Conservation (phyloP, 2,888 invertebrate genomes). For the Drosophila paranaensis region DNA sequence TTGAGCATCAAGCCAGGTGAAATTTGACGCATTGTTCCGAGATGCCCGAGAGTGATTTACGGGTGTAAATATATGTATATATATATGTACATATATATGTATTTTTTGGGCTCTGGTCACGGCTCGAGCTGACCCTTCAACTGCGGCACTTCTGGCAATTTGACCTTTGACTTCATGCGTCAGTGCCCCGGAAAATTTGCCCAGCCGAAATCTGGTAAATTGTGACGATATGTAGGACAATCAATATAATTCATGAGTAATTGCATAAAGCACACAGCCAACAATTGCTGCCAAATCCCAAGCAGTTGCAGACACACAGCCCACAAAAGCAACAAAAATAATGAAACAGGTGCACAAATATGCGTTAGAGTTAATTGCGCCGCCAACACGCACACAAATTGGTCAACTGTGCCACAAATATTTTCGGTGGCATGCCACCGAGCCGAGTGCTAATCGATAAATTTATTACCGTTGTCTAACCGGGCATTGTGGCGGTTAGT, state of each 20-base stretch:
- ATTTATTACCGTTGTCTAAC: slow-evolving; percentile 62
- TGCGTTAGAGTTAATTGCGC: slow-evolving; percentile 61
- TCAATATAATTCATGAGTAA: slow-evolving; percentile 72
- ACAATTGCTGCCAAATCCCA: slow-evolving; percentile 63
- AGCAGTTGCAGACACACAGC: slow-evolving; percentile 8
- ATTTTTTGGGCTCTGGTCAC: slow-evolving; percentile 45
- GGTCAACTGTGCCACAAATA: slow-evolving; percentile 47
- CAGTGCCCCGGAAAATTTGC: slow-evolving; percentile 46
- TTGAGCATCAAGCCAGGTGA: slow-evolving; percentile 70
- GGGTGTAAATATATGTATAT: slow-evolving; percentile 25
- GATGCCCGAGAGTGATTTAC: slow-evolving; percentile 10
- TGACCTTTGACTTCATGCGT: slow-evolving; percentile 80
- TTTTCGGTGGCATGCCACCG: slow-evolving; percentile 37
- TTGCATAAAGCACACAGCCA: slow-evolving; percentile 51
- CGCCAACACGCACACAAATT: slow-evolving; percentile 65
- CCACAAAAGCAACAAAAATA: not conserved
- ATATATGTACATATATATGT: too few relatives aligned
- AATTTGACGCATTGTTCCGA: slow-evolving; percentile 46
- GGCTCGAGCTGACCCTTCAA: slow-evolving; percentile 42
- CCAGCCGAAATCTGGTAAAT: slow-evolving; percentile 23
- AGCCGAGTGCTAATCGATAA: slow-evolving; percentile 66
- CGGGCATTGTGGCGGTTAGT: slow-evolving; percentile 17
- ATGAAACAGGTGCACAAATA: slow-evolving; percentile 63
- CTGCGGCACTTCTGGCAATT: slow-evolving; percentile 23
- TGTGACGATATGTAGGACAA: slow-evolving; percentile 69